Percentiles rank a stretch among this genome's conserved stretches.
These are phyloP conservation scores for Manis javanica DNA, from an alignment of 2,797 vertebrate species.

Conservation along the genomic window DNA sequence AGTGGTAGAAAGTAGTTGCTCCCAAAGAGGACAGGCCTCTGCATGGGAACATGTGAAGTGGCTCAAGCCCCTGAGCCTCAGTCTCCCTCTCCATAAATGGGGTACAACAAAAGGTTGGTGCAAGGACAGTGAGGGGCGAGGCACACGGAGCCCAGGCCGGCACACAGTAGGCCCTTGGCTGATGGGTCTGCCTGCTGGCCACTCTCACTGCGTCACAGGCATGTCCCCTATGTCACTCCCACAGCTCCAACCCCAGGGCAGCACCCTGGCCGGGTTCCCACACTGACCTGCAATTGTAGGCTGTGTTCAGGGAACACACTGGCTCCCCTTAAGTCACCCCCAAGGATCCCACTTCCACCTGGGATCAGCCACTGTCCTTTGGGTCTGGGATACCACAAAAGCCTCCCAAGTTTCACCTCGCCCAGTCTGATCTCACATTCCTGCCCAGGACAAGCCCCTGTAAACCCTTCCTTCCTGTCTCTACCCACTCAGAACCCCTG, in stretches of 20 bases:
- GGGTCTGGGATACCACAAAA: background rate
- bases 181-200: fast-evolving
- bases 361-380: background rate
- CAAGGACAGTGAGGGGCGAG: background rate
- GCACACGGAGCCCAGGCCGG: fast-evolving
- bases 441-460: background rate
- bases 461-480: background rate
- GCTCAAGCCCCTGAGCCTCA: background rate
- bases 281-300: background rate
- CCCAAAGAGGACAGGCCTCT: background rate
- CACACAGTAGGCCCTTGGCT: fast-evolving
- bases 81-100: background rate
- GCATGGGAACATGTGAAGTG: too few species aligned
- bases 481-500: background rate
- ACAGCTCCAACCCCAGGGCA: background rate
- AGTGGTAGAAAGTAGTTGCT: background rate
- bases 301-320: background rate
- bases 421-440: background rate
- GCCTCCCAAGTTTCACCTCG: background rate
- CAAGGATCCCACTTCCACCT: background rate
- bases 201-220: too few species aligned
- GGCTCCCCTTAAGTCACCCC: background rate
- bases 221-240: background rate
- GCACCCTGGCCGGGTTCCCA: background rate
- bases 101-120: background rate